Evolutionary conservation across 2,113 vertebrate species (phyloP).

Genomic region (Lagopus muta): DNA sequence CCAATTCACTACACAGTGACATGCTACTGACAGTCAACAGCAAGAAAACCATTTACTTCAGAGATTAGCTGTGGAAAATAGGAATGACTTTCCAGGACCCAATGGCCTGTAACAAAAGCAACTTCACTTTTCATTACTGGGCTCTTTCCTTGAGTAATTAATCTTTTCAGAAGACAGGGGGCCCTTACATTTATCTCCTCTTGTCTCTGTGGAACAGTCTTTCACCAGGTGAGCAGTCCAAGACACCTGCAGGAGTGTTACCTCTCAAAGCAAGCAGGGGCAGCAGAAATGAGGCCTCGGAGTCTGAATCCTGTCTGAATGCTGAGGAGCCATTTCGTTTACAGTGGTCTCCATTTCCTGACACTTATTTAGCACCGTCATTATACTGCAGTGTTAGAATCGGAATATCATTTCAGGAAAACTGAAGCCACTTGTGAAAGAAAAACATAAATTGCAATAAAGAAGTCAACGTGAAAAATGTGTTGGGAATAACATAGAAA

Average conservation of each 20-base stretch:
- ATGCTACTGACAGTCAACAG: background rate
- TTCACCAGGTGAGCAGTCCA: background rate
- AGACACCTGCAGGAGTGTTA: background rate
- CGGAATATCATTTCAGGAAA: constrained; percentile 38
- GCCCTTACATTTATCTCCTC: background rate
- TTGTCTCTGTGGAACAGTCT: background rate
- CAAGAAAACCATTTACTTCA: constrained; percentile 30
- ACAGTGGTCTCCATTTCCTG: background rate
- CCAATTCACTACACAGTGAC: background rate
- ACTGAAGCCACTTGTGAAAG: constrained; percentile 16
- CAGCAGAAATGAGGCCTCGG: background rate
- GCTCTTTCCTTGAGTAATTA: background rate
- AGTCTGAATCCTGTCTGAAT: background rate
- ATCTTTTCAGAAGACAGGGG: constrained; percentile 11
- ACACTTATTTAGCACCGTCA: background rate
- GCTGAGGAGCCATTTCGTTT: background rate
- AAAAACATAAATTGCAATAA: constrained; percentile 15
- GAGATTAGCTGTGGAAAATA: constrained; percentile 15
- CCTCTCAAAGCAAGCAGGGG: background rate
- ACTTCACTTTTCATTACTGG: constrained; percentile 16
- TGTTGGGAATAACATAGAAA: background rate
- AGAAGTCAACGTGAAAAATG: constrained; percentile 32
- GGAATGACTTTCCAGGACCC: background rate
- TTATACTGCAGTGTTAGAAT: constrained; percentile 39
- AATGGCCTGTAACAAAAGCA: background rate